These are phyloP conservation scores for Xestia sexstrigata DNA, from an alignment of 2,888 invertebrate species.

Conservation along the genomic window DNA sequence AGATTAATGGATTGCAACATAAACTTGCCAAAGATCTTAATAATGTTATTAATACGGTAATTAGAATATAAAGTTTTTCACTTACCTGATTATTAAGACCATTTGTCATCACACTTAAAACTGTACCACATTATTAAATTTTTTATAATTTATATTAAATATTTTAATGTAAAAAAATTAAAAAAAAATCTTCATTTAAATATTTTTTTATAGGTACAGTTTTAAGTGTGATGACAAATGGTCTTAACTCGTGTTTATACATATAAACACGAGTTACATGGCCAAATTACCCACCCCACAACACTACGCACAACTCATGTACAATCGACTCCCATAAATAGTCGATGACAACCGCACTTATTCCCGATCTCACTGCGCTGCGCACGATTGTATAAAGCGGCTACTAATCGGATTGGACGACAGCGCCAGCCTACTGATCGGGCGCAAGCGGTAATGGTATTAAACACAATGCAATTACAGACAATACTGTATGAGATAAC, in stretches of 20 bases:
- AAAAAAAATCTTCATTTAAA: too few species aligned
- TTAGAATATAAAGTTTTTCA: not conserved
- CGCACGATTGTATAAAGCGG: constrained; percentile 62
- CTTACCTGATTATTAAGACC: not conserved
- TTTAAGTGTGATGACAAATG: too few species aligned
- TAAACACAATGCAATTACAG: constrained; percentile 83
- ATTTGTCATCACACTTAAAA: not conserved
- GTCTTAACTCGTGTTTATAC: too few species aligned
- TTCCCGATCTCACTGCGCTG: constrained; percentile 56
- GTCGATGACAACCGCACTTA: constrained; percentile 55
- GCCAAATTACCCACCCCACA: not conserved
- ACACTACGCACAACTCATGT: not conserved
- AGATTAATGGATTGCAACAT: not conserved
- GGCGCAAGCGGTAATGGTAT: constrained; percentile 80
- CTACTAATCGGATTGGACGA: constrained; percentile 82
- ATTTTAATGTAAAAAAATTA: too few species aligned
- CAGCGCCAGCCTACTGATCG: constrained; percentile 67
- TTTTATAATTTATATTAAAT: too few species aligned
- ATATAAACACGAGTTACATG: too few species aligned
- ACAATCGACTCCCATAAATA: constrained; percentile 35
- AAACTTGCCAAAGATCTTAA: not conserved
- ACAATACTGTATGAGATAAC: constrained; percentile 74
- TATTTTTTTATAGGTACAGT: too few species aligned
- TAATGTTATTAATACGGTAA: not conserved
- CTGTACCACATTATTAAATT: too few species aligned